Percentiles rank a stretch among this genome's conserved stretches.
Evolutionary conservation across 2,113 vertebrate species (phyloP).

Genomic region (Sisor rabdophorus): DNA sequence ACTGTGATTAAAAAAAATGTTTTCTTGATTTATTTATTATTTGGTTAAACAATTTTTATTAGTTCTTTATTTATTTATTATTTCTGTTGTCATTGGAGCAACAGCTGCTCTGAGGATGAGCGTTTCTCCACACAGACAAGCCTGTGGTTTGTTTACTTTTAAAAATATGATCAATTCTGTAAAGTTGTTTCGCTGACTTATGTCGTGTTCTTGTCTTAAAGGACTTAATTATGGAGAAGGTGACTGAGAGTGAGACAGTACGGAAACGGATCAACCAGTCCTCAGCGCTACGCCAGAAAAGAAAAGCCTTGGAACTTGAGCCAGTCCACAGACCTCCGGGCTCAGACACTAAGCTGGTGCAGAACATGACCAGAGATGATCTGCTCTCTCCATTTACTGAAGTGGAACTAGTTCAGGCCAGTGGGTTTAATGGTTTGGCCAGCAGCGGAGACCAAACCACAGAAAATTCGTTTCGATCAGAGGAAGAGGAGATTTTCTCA

Average conservation of each 20-base stretch:
- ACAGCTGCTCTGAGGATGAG: not conserved
- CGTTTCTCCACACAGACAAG: not conserved
- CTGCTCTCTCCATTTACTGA: slow-evolving; percentile 49
- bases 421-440: slow-evolving; percentile 17
- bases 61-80: not conserved
- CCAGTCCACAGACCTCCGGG: slow-evolving; percentile 29
- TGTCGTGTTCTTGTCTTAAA: slow-evolving; percentile 46
- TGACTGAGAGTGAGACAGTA: slow-evolving; percentile 72
- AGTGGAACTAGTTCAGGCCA: slow-evolving; percentile 16
- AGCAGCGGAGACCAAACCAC: slow-evolving; percentile 23
- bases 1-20: no score
- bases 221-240: slow-evolving; percentile 80
- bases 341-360: slow-evolving; percentile 24
- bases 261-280: slow-evolving; percentile 73
- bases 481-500: slow-evolving; percentile 44
- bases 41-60: not conserved
- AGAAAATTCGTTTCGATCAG: slow-evolving; percentile 24
- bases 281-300: slow-evolving; percentile 64
- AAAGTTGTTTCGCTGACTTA: not conserved
- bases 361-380: slow-evolving; percentile 35
- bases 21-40: no score
- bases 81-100: not conserved
- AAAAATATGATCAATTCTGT: not conserved
- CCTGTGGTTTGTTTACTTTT: not conserved
- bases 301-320: slow-evolving; percentile 57